phyloP scores from a whole-genome alignment of 2,797 vertebrate genomes.

The Heteromormyrus szaboi region DNA sequence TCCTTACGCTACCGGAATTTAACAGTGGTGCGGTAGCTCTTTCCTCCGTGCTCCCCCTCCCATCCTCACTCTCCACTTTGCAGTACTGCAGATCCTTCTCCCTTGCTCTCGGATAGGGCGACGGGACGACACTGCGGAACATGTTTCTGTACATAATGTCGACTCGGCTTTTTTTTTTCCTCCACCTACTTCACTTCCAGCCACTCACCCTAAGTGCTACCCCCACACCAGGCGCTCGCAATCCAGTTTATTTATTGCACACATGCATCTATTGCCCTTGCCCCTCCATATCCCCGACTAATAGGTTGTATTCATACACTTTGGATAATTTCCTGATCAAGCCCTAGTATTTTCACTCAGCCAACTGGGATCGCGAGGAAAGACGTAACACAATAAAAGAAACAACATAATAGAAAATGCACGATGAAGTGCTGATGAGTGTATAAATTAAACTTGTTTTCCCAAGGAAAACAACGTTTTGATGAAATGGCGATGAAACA shows the following conservation, averaged over 20 bases:
- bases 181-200: neutral
- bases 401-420: neutral
- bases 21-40: constrained; percentile 57
- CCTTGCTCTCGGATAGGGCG: constrained; percentile 46
- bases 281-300: neutral
- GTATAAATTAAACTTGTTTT: neutral
- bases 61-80: neutral
- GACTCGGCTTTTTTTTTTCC: constrained; percentile 49
- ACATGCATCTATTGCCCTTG: neutral
- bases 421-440: neutral
- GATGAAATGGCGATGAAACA: neutral
- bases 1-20: constrained; percentile 18
- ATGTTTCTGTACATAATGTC: constrained; percentile 44
- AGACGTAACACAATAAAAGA: neutral
- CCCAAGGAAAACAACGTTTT: neutral
- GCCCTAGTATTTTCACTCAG: neutral
- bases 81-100: constrained; percentile 25
- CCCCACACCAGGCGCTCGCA: neutral
- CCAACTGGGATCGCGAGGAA: neutral
- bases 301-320: neutral
- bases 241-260: neutral
- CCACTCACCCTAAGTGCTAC: neutral
- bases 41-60: neutral
- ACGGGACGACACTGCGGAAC: constrained; percentile 64
- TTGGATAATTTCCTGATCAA: neutral